These are phyloP conservation scores for Phodopus roborovskii DNA, from an alignment of 2,113 vertebrate species.

Conservation along the genomic window DNA sequence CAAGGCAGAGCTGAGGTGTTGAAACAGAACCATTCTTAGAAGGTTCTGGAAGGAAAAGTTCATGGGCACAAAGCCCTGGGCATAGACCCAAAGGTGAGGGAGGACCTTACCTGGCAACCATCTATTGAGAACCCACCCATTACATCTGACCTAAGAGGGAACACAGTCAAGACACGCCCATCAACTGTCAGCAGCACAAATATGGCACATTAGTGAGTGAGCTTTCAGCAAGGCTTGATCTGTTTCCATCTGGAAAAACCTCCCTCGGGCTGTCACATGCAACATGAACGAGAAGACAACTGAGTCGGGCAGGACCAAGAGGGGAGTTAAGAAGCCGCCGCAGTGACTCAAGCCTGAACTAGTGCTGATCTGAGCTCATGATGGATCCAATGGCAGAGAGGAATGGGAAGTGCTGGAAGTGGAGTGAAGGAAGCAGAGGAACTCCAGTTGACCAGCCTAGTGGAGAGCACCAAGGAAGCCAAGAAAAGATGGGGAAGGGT, in stretches of 20 bases:
- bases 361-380: neutral
- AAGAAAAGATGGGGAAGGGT: neutral
- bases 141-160: rapidly evolving
- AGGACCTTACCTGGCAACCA: rapidly evolving
- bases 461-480: neutral
- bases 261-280: neutral
- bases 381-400: neutral
- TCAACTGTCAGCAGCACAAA: rapidly evolving
- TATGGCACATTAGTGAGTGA: neutral
- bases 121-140: neutral
- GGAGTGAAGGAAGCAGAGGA: neutral
- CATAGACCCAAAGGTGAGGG: rapidly evolving
- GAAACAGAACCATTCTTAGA: rapidly evolving
- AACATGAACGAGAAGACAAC: neutral
- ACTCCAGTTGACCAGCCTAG: rapidly evolving
- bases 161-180: rapidly evolving
- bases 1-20: neutral
- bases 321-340: no score
- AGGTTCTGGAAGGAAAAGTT: neutral
- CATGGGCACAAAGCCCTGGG: neutral
- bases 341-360: neutral
- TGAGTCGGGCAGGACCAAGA: neutral
- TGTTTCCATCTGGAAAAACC: neutral
- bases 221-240: neutral
- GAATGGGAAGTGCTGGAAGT: neutral